These are phyloP conservation scores for Cremastobaeus sp. DNA, from an alignment of 2,888 invertebrate species.

Conservation along the genomic window DNA sequence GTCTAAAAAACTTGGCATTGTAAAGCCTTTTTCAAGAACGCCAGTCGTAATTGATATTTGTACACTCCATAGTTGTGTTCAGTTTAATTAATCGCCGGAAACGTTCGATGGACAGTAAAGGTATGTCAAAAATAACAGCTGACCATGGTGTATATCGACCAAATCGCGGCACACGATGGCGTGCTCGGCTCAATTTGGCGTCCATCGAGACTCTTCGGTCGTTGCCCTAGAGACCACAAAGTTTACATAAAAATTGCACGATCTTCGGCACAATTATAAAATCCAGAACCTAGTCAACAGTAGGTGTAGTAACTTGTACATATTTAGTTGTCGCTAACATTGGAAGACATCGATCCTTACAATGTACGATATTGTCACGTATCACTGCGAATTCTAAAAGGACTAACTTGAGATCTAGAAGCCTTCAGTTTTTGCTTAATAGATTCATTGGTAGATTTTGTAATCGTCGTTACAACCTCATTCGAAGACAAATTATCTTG, in stretches of 20 bases:
- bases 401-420: conserved; percentile 56
- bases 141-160: neutral
- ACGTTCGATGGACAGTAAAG: conserved; percentile 36
- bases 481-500: conserved; percentile 31
- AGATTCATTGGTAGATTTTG: conserved; percentile 12
- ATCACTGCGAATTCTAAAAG: conserved; percentile 59
- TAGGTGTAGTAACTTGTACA: conserved; percentile 69
- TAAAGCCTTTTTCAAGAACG: too few species aligned
- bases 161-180: conserved; percentile 8
- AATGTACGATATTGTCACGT: conserved; percentile 69
- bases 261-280: conserved; percentile 72
- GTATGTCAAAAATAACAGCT: conserved; percentile 35
- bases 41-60: neutral
- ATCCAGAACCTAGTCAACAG: conserved; percentile 73
- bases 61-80: conserved; percentile 15
- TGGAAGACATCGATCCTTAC: conserved; percentile 72
- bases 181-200: conserved; percentile 13
- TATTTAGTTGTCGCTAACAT: conserved; percentile 62
- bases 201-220: conserved; percentile 18
- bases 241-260: conserved; percentile 66
- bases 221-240: conserved; percentile 45
- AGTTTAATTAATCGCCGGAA: conserved; percentile 15
- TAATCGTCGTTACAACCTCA: conserved; percentile 10
- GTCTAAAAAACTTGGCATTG: too few species aligned
- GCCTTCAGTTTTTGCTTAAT: conserved; percentile 39